Percentiles rank a stretch among this genome's conserved stretches.
Conservation (phyloP, 2,888 invertebrate species). For the Drosophila paramelanica region DNA sequence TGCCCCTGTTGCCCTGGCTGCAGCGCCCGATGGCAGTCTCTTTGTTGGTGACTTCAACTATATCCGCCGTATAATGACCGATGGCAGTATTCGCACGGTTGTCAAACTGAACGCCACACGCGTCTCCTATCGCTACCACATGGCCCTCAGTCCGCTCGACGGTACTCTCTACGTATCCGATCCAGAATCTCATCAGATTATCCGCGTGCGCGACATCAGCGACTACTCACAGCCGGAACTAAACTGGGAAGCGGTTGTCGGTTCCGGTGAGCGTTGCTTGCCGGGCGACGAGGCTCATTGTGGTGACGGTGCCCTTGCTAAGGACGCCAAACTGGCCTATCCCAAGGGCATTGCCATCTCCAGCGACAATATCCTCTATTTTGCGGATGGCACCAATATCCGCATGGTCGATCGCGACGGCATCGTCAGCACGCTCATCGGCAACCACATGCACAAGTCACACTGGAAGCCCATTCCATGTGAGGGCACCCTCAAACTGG, state of each 20-base stretch:
- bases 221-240: constrained; percentile 94
- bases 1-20: constrained; percentile 96
- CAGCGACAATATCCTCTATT: constrained; percentile 95
- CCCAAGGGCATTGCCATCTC: constrained; percentile 98
- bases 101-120: constrained; percentile 91
- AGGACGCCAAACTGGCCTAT: constrained; percentile 96
- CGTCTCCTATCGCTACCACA: constrained; percentile 98
- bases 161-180: constrained; percentile 97
- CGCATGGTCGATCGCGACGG: constrained; percentile 96
- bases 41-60: constrained; percentile 98
- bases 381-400: constrained; percentile 98
- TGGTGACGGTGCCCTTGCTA: constrained; percentile 96
- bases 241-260: constrained; percentile 98
- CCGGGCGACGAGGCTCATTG: constrained; percentile 97
- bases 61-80: constrained; percentile 93
- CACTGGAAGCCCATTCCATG: constrained; percentile 98
- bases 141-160: constrained; percentile 97
- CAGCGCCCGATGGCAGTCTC: constrained; percentile 96
- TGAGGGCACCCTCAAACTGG: constrained; percentile 95
- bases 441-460: constrained; percentile 96
- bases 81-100: constrained; percentile 88
- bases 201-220: constrained; percentile 92
- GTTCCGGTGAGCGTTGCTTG: constrained; percentile 96
- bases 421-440: constrained; percentile 95
- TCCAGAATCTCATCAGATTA: constrained; percentile 97